These are phyloP conservation scores for Upupa epops DNA, from an alignment of 2,113 vertebrate genomes.

Conservation along the genomic window DNA sequence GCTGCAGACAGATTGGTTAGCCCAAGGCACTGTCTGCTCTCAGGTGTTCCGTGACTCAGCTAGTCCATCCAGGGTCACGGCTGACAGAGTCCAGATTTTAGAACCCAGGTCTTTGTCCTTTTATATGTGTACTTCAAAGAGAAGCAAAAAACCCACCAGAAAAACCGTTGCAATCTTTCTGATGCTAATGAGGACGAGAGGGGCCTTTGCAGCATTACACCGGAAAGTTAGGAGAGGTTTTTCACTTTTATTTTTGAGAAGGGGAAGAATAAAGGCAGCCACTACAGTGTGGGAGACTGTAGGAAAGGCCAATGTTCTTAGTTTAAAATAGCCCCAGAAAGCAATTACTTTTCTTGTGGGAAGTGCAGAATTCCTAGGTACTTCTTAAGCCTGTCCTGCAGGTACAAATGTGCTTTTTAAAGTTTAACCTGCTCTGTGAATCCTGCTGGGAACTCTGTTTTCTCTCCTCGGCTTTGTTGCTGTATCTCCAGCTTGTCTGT, in stretches of 20 bases:
- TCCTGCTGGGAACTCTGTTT: conserved; percentile 31
- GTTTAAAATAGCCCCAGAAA: conserved; percentile 52
- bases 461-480: conserved; percentile 33
- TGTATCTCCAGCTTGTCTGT: not conserved
- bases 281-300: not conserved
- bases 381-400: conserved; percentile 47
- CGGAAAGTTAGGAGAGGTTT: not conserved
- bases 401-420: conserved; percentile 37
- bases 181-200: not conserved
- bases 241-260: conserved; percentile 8
- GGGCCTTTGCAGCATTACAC: not conserved
- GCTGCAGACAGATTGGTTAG: not conserved
- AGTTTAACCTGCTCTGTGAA: conserved; percentile 25
- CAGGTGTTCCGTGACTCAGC: not conserved
- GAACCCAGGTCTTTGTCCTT: not conserved
- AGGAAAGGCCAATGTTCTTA: not conserved
- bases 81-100: not conserved
- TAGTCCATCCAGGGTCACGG: accelerated
- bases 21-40: not conserved
- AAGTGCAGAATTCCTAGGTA: conserved; percentile 13
- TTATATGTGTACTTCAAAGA: not conserved
- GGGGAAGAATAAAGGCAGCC: not conserved
- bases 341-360: conserved; percentile 38
- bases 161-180: not conserved
- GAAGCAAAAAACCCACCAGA: not conserved